Base-by-base conservation (phyloP, 2,113 vertebrate species). In the Tyrannus savana region DNA sequence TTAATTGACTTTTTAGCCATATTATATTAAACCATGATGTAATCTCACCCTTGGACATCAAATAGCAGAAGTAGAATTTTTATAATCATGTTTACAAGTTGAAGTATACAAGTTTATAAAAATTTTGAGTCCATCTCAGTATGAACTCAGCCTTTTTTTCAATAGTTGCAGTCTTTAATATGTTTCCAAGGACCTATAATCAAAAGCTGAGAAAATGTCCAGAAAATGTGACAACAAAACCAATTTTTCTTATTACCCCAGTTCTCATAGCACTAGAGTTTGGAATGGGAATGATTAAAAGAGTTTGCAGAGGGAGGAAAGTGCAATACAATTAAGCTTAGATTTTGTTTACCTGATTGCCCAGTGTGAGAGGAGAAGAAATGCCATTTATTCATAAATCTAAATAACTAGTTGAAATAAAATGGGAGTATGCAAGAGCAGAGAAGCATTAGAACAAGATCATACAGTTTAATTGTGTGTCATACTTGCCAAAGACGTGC, bases 351-450 rank as follows among this genome's bases (percentile, higher is more conserved):
- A 80, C 60, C 64, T 78, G 56, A 53, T 92, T 89, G 35, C 90
- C 85, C 81, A 73, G 83, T 49, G 79, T 78, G 88, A 96, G 71
- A 67, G 33, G 28, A 91, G 39, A 89, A 92, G 79, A 56, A 41
- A 56, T 75, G 52, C 8, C 52, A 92, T 90, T 96, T 84, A 81
- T 89, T 94, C 92, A 68, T 87, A 93, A 93, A 86, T 78, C 47
- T 74, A 81, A 96, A 94, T 81, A 90, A 73, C 47, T 86, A 94
- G 78, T 66, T 95, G 90, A 86, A 94, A 92, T 93, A 63, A 86
- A 96, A 94, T 41, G 25, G 55, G 50, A 77, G 12, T 68, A 60
- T 92, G n/a, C n/a, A 73, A 86, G 44, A 78, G 19, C 52, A 89
- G 39, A 89, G 50, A 50, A 93, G 14, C 52, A 39, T 86, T 87